Percentiles rank a stretch among this genome's conserved stretches.
These are phyloP conservation scores for Leucophenga montana DNA, from an alignment of 2,888 invertebrate species.

Conservation along the genomic window DNA sequence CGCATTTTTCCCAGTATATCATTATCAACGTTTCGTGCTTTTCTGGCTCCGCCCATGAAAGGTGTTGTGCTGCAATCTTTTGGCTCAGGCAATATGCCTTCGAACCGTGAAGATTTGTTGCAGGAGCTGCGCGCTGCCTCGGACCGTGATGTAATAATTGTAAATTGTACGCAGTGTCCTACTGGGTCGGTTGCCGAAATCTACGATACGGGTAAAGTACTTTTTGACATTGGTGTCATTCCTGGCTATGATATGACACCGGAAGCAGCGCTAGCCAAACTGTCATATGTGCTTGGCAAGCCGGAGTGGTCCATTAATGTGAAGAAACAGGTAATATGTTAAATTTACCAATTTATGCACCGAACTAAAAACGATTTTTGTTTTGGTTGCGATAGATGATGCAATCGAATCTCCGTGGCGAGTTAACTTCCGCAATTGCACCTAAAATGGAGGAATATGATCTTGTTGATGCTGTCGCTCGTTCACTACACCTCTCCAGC, in stretches of 20 bases:
- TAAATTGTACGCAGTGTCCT: conserved; percentile 94
- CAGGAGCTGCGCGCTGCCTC: conserved; percentile 81
- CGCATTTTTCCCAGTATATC: conserved; percentile 95
- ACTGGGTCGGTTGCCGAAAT: conserved; percentile 85
- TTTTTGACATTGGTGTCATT: conserved; percentile 66
- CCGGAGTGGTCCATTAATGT: conserved; percentile 78
- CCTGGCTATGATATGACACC: conserved; percentile 79
- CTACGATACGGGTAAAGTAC: conserved; percentile 88
- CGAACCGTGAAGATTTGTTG: conserved; percentile 85
- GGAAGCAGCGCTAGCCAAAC: conserved; percentile 93
- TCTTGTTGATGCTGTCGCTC: conserved; percentile 77
- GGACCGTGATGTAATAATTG: conserved; percentile 85
- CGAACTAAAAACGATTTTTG: conserved; percentile 30
- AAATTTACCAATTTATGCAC: conserved; percentile 71
- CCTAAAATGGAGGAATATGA: conserved; percentile 74
- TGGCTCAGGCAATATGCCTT: conserved; percentile 94
- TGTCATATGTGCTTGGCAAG: conserved; percentile 91
- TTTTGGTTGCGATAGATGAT: conserved; percentile 81
- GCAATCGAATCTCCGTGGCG: conserved; percentile 85
- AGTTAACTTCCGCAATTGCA: conserved; percentile 77
- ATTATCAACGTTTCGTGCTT: conserved; percentile 81
- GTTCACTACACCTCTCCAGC: conserved; percentile 75
- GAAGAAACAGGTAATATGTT: conserved; percentile 75
- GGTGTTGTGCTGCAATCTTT: conserved; percentile 93
- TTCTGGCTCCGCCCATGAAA: conserved; percentile 83